Conservation (phyloP, 1,140 invertebrate species). For the Drosophila tani region DNA sequence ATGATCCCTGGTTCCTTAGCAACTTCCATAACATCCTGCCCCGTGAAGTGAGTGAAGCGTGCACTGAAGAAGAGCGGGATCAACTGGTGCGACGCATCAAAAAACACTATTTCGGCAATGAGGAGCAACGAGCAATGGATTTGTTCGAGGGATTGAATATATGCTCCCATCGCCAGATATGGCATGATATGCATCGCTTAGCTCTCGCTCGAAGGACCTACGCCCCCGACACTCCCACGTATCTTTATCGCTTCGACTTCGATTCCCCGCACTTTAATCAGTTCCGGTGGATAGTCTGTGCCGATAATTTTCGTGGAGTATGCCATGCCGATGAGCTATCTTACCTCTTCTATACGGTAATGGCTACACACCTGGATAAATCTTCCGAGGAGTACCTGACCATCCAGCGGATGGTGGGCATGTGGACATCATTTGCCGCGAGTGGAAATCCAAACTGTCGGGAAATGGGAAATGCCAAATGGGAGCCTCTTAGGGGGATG, state of each 20-base stretch:
- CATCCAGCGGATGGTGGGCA: conserved; percentile 77
- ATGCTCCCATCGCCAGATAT: conserved; percentile 80
- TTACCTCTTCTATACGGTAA: conserved; percentile 86
- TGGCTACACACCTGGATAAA: conserved; percentile 47
- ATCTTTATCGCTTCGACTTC: conserved; percentile 84
- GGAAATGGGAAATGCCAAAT: conserved; percentile 32
- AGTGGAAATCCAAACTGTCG: conserved; percentile 73
- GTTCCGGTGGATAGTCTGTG: conserved; percentile 73
- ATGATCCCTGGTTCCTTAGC: conserved; percentile 41
- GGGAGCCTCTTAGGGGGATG: conserved; percentile 42
- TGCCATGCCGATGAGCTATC: conserved; percentile 88
- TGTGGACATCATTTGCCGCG: conserved; percentile 84
- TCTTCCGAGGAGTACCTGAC: conserved; percentile 66
- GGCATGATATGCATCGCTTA: conserved; percentile 79
- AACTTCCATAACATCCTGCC: conserved; percentile 64
- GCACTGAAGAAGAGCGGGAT: conserved; percentile 40
- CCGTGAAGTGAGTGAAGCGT: conserved; percentile 51
- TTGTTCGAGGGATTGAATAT: conserved; percentile 57
- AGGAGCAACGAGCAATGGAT: conserved; percentile 41
- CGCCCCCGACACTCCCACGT: conserved; percentile 72
- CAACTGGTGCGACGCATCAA: conserved; percentile 47
- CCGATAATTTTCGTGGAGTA: conserved; percentile 66
- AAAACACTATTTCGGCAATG: conserved; percentile 57
- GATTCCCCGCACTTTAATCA: conserved; percentile 76
- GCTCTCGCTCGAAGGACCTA: conserved; percentile 66